Base-by-base conservation (phyloP, 2,888 invertebrate species). In the Noctuana brunneofusca region DNA sequence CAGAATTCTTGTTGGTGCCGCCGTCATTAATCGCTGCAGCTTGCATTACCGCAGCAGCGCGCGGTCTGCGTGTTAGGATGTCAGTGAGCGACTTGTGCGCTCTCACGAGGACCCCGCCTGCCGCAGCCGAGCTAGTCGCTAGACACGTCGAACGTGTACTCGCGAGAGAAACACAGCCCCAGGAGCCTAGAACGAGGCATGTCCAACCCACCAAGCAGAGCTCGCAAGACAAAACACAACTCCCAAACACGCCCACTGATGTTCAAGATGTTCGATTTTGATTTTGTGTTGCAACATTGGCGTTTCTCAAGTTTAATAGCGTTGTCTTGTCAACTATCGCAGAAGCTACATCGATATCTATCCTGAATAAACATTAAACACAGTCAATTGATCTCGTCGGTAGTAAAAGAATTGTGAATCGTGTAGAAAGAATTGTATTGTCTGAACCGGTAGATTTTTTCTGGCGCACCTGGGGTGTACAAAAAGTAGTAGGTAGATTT, bases 21-120 rank as follows among this genome's bases (percentile, higher is more conserved):
- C 95, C 96, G 24, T 96, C 96, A 0, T 76, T 95, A 75, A 93
- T 95, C 16, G 95, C 95, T 0, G 93, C 94, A 9, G 95, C 95
- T 5, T 95, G 95, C 76, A 92, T 96, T 59, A 93, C 94, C 48
- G 94, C 95, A 0, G 95, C 95, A 0, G 93, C 94, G 9, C 92
- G 94, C 9, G 95, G 95, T 0, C 74, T 94, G 64, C 85, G 89
- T 11, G 88, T 90, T 43, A 78, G 83, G 64, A 83, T 90, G 92
- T 75, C 92, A 68, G 71, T 89, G 79, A 80, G 76, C 69, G 87
- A 90, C 41, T 75, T 89, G 58, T 89, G 90, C 70, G 83, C 75
- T 41, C 79, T 94, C 71, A 91, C 93, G 38, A 81, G 88, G 57
- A 86, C 92, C 14, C 88, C 92, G 41, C 84, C 89, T 0, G 84